Evolutionary conservation across 2,888 invertebrate species (phyloP), one percentile per base, ranked within the genome.

Genomic region (Dolichomitus sp.): DNA sequence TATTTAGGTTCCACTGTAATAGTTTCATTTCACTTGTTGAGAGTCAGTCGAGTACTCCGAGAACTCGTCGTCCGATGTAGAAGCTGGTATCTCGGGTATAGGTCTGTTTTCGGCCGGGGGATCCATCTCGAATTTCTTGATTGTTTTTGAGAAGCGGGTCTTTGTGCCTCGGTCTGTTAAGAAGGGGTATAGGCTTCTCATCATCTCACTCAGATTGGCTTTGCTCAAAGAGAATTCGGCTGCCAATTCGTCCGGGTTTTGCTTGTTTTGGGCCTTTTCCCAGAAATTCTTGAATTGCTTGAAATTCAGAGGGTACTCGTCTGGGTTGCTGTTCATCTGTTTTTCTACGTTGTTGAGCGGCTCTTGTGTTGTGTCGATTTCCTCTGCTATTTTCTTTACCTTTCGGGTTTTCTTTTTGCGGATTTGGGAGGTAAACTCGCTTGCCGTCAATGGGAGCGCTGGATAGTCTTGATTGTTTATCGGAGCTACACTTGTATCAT

Each of bases 91-190:
- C 7, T 6, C 14, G 40, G n/a, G 11, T 27, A 9, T 14, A 3
- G 17, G 30, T 11, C 52, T 76, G 27, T 11, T 54, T 54, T 27
- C 27, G 0, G 23, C 42, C 14, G 4, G 40, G 23, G 42, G 17
- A 14, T 23, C 14, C 3, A 12, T 0, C 83, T 69, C 74, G 59
- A 30, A 68, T 73, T 69, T 78, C 33, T 37, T 78, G 63, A 59
- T 45, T 40, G 6, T 59, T 17, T 7, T 70, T 7, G 30, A 73
- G 40, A 69, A 78, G 11, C 72, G 50, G 6, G 9, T 69, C 61
- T 82, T 78, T 9, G 12, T 27, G 7, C 52, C 66, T 45, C 73
- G 57, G 37, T 37, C n/a, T 37, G 57, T 19, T 19, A 52, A 33
- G 11, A 63, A n/a, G 17, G 61, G 69, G 27, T 82, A 73, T 17